Evolutionary conservation across 2,888 invertebrate genomes (phyloP).

Genomic region (Anthophora plumipes): DNA sequence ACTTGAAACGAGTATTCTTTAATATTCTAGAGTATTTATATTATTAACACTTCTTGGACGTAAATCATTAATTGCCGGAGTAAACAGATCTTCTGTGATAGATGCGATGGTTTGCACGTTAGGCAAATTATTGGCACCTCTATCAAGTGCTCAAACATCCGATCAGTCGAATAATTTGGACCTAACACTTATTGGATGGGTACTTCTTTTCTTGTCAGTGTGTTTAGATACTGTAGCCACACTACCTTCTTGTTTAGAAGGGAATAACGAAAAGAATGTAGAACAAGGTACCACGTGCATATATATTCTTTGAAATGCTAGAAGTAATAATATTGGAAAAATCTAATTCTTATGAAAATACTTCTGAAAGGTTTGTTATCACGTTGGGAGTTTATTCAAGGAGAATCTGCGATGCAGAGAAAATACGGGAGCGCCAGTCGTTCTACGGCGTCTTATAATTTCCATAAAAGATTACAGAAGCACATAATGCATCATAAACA

Average conservation of each 20-base stretch:
- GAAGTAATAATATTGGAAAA: not conserved
- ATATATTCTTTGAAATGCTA: not conserved
- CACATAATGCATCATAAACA: conserved; percentile 89
- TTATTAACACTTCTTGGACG: conserved; percentile 94
- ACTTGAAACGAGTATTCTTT: not conserved
- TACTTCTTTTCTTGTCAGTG: conserved; percentile 90
- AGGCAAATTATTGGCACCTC: conserved; percentile 87
- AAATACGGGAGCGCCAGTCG: conserved; percentile 81
- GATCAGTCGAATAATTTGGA: conserved; percentile 76
- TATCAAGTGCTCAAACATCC: conserved; percentile 78
- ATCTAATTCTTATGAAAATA: not conserved
- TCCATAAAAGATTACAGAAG: conserved; percentile 90
- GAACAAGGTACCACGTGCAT: conserved; percentile 79
- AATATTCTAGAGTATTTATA: conserved; percentile 91
- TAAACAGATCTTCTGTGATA: conserved; percentile 88
- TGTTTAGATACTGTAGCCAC: conserved; percentile 86
- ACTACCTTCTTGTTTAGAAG: conserved; percentile 75
- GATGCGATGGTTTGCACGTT: conserved; percentile 88
- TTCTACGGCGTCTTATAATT: conserved; percentile 85
- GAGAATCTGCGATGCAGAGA: conserved; percentile 88
- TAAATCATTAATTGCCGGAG: conserved; percentile 86
- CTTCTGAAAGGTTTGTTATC: conserved; percentile 81
- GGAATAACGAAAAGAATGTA: conserved; percentile 81
- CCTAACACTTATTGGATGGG: conserved; percentile 88
- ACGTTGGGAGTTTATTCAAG: conserved; percentile 96